Conservation (phyloP, 1,140 invertebrate genomes). For the Dendroctonus valens region DNA sequence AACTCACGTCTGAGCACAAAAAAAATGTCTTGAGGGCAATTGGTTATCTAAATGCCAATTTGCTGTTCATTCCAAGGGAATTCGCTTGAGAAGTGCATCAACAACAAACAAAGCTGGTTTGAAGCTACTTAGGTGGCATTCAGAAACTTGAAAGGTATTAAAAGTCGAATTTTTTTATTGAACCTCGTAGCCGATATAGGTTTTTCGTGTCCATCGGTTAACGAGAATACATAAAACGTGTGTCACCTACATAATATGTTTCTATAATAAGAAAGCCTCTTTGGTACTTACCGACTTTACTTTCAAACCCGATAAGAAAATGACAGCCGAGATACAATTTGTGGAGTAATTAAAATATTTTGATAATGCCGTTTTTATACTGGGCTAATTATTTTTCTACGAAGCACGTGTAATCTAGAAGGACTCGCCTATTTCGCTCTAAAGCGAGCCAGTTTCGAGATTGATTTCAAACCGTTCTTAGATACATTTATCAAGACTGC, state of each 20-base stretch:
- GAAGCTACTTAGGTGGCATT: too few species aligned
- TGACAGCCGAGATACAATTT: conserved; percentile 30
- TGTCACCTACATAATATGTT: conserved; percentile 31
- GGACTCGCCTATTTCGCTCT: too few species aligned
- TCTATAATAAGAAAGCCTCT: conserved; percentile 31
- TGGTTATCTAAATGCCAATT: too few species aligned
- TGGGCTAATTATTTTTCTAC: conserved; percentile 23
- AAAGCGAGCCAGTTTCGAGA: too few species aligned
- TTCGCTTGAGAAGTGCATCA: too few species aligned
- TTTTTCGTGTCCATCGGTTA: conserved; percentile 19
- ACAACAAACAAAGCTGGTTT: too few species aligned
- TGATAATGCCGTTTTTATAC: conserved; percentile 22
- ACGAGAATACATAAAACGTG: conserved; percentile 26
- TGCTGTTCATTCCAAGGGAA: too few species aligned
- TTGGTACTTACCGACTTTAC: conserved; percentile 33
- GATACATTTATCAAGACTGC: too few species aligned
- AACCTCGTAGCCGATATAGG: conserved; percentile 13
- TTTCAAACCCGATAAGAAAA: conserved; percentile 25
- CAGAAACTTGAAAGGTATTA: too few species aligned
- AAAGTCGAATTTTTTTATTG: conserved; percentile 6
- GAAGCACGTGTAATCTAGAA: not conserved
- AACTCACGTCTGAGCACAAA: too few species aligned
- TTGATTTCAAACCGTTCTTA: too few species aligned
- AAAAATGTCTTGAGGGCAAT: too few species aligned
- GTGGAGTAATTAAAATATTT: conserved; percentile 33